Conservation (phyloP, 2,113 vertebrate species). For the Azemiops feae region DNA sequence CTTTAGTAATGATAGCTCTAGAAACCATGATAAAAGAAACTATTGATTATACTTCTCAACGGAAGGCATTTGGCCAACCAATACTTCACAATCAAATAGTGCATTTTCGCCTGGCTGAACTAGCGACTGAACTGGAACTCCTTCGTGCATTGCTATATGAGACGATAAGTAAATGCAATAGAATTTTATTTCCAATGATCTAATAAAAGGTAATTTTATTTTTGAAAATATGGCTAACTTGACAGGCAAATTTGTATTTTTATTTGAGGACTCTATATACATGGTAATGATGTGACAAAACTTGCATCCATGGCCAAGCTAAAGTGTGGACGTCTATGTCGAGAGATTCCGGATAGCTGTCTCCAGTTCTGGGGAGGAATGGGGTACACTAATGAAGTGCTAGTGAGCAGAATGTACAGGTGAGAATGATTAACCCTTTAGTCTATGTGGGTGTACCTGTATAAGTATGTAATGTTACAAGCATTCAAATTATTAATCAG, state of each 20-base stretch:
- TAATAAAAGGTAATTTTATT: neutral
- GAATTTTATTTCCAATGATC: neutral
- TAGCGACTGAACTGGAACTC: slow-evolving; percentile 82
- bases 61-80: slow-evolving; percentile 73
- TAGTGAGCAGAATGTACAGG: slow-evolving; percentile 86
- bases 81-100: slow-evolving; percentile 82
- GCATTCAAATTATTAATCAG: neutral
- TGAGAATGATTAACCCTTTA: slow-evolving; percentile 50
- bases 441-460: neutral
- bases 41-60: slow-evolving; percentile 75
- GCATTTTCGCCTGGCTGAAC: slow-evolving; percentile 82
- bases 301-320: slow-evolving; percentile 88
- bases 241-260: neutral
- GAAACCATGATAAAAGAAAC: slow-evolving; percentile 79
- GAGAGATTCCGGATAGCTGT: slow-evolving; percentile 80
- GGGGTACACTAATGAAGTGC: slow-evolving; percentile 85
- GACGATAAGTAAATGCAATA: slow-evolving; percentile 66
- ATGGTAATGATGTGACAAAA: slow-evolving; percentile 83
- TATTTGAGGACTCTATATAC: slow-evolving; percentile 74
- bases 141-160: slow-evolving; percentile 79
- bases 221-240: neutral
- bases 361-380: slow-evolving; percentile 91
- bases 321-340: slow-evolving; percentile 77
- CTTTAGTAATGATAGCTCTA: slow-evolving; percentile 72
- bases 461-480: neutral